Evolutionary conservation across 1,140 invertebrate genomes (phyloP).

Genomic region (Ooceraea biroi): DNA sequence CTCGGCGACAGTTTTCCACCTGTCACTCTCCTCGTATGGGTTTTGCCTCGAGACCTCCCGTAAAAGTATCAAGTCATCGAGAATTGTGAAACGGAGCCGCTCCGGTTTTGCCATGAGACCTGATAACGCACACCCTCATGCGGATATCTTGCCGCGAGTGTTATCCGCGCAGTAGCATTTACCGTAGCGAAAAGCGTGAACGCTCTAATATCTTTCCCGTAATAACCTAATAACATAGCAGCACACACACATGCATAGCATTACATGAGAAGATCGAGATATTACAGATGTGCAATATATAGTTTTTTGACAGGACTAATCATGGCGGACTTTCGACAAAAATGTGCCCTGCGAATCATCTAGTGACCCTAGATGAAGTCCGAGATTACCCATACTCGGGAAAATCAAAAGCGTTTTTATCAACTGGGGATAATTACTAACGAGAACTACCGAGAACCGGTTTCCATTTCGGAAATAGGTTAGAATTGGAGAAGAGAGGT

Average conservation of each 20-base stretch:
- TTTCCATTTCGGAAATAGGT: no score
- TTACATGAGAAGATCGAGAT: neutral
- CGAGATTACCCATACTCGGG: no score
- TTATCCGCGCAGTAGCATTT: neutral
- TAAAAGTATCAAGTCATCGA: slow-evolving; percentile 51
- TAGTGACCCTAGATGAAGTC: neutral
- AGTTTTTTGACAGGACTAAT: slow-evolving; percentile 1
- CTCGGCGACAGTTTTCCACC: slow-evolving; percentile 43
- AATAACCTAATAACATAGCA: slow-evolving; percentile 57
- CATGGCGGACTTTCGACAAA: slow-evolving; percentile 9
- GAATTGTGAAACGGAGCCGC: slow-evolving; percentile 51
- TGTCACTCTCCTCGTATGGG: slow-evolving; percentile 44
- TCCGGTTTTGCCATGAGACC: slow-evolving; percentile 46
- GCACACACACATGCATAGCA: neutral
- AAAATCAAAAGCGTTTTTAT: no score
- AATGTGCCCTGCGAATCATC: neutral
- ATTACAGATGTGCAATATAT: neutral
- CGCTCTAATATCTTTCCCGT: slow-evolving; percentile 1
- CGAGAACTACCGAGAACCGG: no score
- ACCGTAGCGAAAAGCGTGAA: slow-evolving; percentile 22
- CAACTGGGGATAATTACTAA: no score
- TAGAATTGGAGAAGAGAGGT: neutral
- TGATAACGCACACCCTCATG: slow-evolving; percentile 21
- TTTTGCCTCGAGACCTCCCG: slow-evolving; percentile 30
- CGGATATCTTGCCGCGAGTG: neutral